phyloP scores from a whole-genome alignment of 2,113 vertebrate genomes.

The Lampris megalopsis region DNA sequence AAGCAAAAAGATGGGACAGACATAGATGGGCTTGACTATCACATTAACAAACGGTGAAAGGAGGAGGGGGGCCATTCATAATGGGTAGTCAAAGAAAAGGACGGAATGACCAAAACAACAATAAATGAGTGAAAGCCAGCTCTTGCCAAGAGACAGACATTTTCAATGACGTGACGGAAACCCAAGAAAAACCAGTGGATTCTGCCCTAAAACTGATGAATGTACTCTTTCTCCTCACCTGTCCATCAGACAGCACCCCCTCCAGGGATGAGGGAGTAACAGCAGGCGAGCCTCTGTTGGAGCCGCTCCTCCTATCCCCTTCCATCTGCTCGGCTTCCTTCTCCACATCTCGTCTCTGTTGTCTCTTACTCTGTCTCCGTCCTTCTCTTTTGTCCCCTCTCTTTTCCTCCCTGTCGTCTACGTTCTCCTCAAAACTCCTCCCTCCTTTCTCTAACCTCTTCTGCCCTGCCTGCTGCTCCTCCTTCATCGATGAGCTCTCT shows the following conservation, averaged over 20 bases:
- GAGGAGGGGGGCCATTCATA: background rate
- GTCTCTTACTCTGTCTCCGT: conserved; percentile 74
- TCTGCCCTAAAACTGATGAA: background rate
- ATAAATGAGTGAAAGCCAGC: background rate
- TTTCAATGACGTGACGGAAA: conserved; percentile 5
- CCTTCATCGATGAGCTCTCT: conserved; percentile 43
- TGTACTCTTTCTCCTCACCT: conserved; percentile 58
- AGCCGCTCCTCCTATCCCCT: conserved; percentile 80
- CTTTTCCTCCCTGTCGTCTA: conserved; percentile 44
- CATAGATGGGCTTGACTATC: conserved; percentile 17
- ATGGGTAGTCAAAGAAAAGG: background rate
- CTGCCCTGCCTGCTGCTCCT: conserved; percentile 17
- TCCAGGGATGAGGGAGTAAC: conserved; percentile 71
- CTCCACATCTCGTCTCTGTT: conserved; percentile 65
- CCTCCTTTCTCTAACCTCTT: conserved; percentile 44
- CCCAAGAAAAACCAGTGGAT: background rate
- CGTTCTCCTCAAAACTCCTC: conserved; percentile 45
- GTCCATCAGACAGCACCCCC: conserved; percentile 71
- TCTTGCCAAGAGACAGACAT: background rate
- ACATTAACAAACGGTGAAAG: conserved; percentile 17
- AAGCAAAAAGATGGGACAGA: conserved; percentile 25
- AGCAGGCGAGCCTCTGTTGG: conserved; percentile 60
- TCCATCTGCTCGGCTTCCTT: conserved; percentile 47
- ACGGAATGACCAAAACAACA: background rate
- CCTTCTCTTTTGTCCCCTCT: conserved; percentile 51